Evolutionary conservation across 1,140 invertebrate genomes (phyloP).

Genomic region (Cepaea nemoralis): DNA sequence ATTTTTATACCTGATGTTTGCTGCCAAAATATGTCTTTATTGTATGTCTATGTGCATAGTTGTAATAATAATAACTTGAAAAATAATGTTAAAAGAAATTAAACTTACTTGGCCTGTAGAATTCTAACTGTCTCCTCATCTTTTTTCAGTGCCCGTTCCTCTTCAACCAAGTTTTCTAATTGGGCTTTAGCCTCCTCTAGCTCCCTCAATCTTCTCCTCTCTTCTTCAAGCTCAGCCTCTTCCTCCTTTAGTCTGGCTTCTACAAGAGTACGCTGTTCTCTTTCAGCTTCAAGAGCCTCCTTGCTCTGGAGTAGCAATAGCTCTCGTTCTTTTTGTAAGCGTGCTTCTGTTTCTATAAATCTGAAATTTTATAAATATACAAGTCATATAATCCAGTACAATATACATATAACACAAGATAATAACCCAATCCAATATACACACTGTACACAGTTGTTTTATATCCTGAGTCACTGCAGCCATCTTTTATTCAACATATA

Average conservation of each 20-base stretch:
- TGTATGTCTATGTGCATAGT: too few species aligned
- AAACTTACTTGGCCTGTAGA: slow-evolving; percentile 77
- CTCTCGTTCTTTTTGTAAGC: slow-evolving; percentile 36
- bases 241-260: slow-evolving; percentile 73
- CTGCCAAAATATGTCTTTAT: too few species aligned
- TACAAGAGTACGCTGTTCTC: slow-evolving; percentile 46
- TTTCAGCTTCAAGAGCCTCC: slow-evolving; percentile 74
- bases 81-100: not conserved
- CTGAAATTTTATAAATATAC: not conserved
- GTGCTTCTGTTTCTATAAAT: slow-evolving; percentile 25
- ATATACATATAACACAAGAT: too few species aligned
- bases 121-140: slow-evolving; percentile 87
- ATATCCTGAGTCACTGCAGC: too few species aligned
- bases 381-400: too few species aligned
- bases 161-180: slow-evolving; percentile 80
- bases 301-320: slow-evolving; percentile 32
- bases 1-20: too few species aligned
- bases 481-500: too few species aligned
- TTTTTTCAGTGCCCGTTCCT: slow-evolving; percentile 85
- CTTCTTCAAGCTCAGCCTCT: slow-evolving; percentile 79
- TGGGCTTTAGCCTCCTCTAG: slow-evolving; percentile 79
- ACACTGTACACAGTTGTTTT: too few species aligned
- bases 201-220: slow-evolving; percentile 80
- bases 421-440: too few species aligned
- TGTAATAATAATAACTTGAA: not conserved